These are phyloP conservation scores for Myotis vivesi DNA, from an alignment of 2,797 vertebrate genomes.

Conservation along the genomic window DNA sequence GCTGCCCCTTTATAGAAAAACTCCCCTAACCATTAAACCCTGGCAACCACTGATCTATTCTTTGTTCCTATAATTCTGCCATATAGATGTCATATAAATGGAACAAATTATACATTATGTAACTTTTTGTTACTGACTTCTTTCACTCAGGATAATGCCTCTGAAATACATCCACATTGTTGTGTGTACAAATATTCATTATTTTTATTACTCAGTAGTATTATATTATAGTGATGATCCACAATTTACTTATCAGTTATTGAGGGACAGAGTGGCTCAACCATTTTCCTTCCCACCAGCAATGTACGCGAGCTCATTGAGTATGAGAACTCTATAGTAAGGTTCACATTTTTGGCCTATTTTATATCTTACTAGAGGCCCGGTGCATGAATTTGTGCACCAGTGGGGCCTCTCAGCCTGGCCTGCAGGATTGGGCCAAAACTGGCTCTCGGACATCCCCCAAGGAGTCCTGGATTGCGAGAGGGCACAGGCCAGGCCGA, in stretches of 20 bases:
- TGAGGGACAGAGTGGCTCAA: neutral
- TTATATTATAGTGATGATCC: neutral
- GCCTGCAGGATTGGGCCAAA: no score
- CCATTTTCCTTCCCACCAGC: neutral
- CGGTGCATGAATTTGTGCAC: no score
- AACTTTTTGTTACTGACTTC: neutral
- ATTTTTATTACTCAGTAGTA: neutral
- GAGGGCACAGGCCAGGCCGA: no score
- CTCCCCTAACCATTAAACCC: neutral
- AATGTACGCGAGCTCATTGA: neutral
- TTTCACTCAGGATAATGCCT: neutral
- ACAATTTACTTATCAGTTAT: neutral
- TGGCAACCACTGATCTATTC: neutral
- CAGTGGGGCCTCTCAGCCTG: no score
- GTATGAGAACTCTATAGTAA: neutral
- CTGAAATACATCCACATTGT: neutral
- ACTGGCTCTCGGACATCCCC: no score
- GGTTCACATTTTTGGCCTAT: neutral
- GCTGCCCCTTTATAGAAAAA: neutral
- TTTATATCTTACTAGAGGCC: neutral
- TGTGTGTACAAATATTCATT: neutral
- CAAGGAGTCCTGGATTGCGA: no score
- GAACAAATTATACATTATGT: neutral
- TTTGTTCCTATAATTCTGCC: neutral
- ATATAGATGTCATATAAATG: neutral